phyloP scores from a whole-genome alignment of 2,888 invertebrate species.

The Stenichneumon culpator region DNA sequence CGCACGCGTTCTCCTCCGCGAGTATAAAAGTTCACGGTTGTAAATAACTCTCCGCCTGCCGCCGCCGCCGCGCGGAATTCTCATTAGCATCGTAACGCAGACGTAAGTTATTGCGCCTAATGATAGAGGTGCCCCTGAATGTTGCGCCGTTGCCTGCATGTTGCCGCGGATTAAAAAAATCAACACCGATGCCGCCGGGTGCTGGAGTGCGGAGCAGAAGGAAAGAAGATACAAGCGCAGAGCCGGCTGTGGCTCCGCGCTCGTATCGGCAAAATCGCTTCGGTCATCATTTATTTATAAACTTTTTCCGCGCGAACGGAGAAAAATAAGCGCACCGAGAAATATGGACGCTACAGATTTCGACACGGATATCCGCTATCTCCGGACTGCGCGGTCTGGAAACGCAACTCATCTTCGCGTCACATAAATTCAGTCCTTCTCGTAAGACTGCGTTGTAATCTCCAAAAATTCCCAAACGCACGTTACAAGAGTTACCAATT shows the following conservation, averaged over 20 bases:
- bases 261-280: constrained; percentile 1
- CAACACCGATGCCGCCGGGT: constrained; percentile 36
- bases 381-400: neutral
- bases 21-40: constrained; percentile 64
- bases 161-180: constrained; percentile 26
- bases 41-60: constrained; percentile 63
- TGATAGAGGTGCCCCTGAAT: constrained; percentile 77
- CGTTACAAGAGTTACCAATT: neutral
- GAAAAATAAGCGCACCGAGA: constrained; percentile 17
- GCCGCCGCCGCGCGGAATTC: constrained; percentile 72
- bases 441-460: no score
- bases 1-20: constrained; percentile 30
- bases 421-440: neutral
- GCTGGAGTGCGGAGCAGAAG: neutral
- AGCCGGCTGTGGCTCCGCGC: neutral
- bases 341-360: constrained; percentile 51
- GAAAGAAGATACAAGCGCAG: neutral
- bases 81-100: constrained; percentile 80
- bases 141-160: constrained; percentile 57
- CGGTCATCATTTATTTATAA: constrained; percentile 21
- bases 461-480: neutral
- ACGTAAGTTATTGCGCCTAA: constrained; percentile 79
- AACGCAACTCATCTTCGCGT: neutral
- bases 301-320: constrained; percentile 16
- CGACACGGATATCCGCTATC: constrained; percentile 41